Conservation (phyloP, 2,888 invertebrate genomes). For the Dichetophora obliterata region DNA sequence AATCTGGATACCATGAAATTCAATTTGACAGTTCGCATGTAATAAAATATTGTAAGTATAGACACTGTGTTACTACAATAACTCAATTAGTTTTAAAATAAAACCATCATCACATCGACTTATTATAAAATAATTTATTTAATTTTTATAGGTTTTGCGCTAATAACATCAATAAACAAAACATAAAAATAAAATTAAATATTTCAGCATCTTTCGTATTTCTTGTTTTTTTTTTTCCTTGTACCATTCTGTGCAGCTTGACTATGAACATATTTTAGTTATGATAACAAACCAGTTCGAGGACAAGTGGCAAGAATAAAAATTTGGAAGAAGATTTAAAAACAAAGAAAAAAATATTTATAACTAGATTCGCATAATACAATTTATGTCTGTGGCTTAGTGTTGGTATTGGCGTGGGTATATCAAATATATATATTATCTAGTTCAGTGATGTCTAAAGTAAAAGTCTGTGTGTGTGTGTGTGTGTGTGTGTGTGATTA, state of each 20-base stretch:
- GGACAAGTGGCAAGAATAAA: neutral
- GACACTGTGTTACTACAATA: too few relatives aligned
- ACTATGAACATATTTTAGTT: neutral
- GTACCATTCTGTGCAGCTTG: slow-evolving; percentile 53
- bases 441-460: neutral
- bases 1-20: too few relatives aligned
- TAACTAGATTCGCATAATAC: slow-evolving; percentile 47
- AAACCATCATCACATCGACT: neutral
- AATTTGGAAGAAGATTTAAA: slow-evolving; percentile 22
- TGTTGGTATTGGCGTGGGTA: neutral
- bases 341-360: slow-evolving; percentile 24
- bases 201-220: slow-evolving; percentile 16
- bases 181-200: slow-evolving; percentile 3
- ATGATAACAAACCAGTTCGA: neutral
- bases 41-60: too few relatives aligned
- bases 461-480: neutral
- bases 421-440: too few relatives aligned
- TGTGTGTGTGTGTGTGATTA: neutral
- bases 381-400: slow-evolving; percentile 24
- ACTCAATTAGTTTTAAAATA: neutral
- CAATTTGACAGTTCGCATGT: too few relatives aligned
- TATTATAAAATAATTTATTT: slow-evolving; percentile 57
- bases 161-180: slow-evolving; percentile 29
- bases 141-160: slow-evolving; percentile 23
- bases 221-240: slow-evolving; percentile 61